Evolutionary conservation across 2,113 vertebrate genomes (phyloP), one percentile per base, ranked within the genome.

Genomic region (Chionodraco myersi): DNA sequence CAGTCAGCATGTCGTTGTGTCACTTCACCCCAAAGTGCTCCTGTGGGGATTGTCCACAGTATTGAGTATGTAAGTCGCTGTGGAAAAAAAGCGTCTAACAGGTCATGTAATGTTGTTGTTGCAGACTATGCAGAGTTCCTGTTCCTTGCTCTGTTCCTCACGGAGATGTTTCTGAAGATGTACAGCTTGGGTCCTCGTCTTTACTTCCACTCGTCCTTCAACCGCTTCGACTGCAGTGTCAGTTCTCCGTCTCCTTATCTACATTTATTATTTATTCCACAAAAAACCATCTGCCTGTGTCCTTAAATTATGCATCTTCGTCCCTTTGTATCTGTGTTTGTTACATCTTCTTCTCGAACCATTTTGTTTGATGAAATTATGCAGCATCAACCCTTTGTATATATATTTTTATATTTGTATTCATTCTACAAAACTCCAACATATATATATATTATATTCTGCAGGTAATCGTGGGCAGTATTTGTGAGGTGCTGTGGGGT

Each of bases 91-190:
- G 21, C 21, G 21, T 1, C 2, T 26, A 26, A 26, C 26, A 26
- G 0, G 26, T 26, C 26, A 26, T 26, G 26, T 30, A 5, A 1
- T 21, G 21, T 41, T 60, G 51, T 83, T 69, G 14, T 82, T 86
- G 10, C 79, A 99, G 98, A 98, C 96, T 99, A 98, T 95, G 97
- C 98, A 95, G 98, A 99, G 87, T 99, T 99, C 92, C 93, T 99
- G 90, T 99, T 99, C 90, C 95, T 99, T 78, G 97, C 96, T 6
- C 94, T 99, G 78, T 99, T 98, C 90, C 96, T 99, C 23, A 94
- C 96, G 67, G 98, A 99, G 95, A 99, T 99, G 97, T 97, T 97
- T 80, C 93, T 99, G 72, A 99, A 99, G 95, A 99, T 99, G 97
- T 99, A 99, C 0, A 98, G 98, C 86, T 94, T 99, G 94, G 98